Base-by-base conservation (phyloP, 2,888 invertebrate genomes). In the Eurois occulta region DNA sequence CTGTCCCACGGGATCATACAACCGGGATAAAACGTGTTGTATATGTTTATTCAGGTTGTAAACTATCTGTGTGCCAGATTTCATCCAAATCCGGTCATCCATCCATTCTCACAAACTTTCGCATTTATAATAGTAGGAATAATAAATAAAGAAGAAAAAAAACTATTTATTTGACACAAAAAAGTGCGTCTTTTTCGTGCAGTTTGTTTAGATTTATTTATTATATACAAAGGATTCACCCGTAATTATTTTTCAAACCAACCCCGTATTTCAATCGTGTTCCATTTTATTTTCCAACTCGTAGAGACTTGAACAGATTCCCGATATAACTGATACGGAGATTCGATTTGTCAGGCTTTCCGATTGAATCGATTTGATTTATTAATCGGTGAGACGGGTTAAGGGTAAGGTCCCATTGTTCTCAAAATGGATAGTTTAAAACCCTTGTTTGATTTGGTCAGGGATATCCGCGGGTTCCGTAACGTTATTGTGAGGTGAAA, bases 291-390 rank as follows among this genome's bases (percentile, higher is more conserved):
- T 82, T 74, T 58, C 78, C 48, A 35, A 69, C 35, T 64, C 41
- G 32, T 46, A 73, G 71, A 72, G 68, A 72, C 71, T 75, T 52
- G 70, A 72, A 80, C 80, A 70, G 77, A 65, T 75, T 75, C 70
- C 41, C 67, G 70, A 72, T 84, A 77, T 58, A 84, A 77, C 71
- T 62, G 75, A 80, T 85, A 71, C 77, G 69, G 58, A 67, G 72
- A 82, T 80, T 55, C 78, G 79, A 85, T 88, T 88, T 86, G 84
- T 85, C 76, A 75, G 75, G 72, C 84, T 82, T 72, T 70, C 76
- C 78, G 78, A 86, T 82, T 81, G 74, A 82, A 85, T 83, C 83
- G 79, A 85, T 85, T 85, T 87, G 79, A 88, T 88, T 85, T 87
- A 87, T 88, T 85, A 86, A 86, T 85, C 78, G 75, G 58, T 74